A percentile compares a stretch with the other conserved stretches of the same genome.
Evolutionary conservation across 2,888 invertebrate genomes (phyloP).

Genomic region (Eupithecia dodoneata): DNA sequence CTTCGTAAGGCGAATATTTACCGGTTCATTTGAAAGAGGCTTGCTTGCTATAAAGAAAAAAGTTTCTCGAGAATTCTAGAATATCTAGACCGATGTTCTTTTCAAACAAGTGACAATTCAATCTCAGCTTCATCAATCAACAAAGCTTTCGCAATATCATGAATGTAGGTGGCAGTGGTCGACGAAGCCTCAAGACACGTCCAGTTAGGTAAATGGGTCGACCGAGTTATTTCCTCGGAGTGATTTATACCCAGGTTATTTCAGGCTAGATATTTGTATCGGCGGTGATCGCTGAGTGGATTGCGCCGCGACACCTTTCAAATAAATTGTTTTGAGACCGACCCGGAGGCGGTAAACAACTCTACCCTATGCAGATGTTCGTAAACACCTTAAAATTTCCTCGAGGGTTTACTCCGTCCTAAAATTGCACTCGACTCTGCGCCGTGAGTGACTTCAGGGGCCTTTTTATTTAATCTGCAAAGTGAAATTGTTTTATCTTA

Average conservation of each 20-base stretch:
- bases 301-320: conserved; percentile 82
- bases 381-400: conserved; percentile 68
- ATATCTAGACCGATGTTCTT: conserved; percentile 2
- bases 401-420: conserved; percentile 64
- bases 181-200: conserved; percentile 63
- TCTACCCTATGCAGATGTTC: conserved; percentile 77
- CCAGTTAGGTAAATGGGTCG: conserved; percentile 69
- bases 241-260: conserved; percentile 74
- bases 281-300: conserved; percentile 74
- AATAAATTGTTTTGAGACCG: conserved; percentile 82
- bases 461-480: conserved; percentile 68
- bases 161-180: conserved; percentile 48
- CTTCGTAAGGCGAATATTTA: conserved; percentile 18
- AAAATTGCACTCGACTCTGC: conserved; percentile 67
- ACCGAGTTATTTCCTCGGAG: conserved; percentile 67
- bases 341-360: conserved; percentile 75
- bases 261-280: conserved; percentile 68
- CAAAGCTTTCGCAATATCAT: conserved; percentile 60
- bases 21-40: conserved; percentile 11
- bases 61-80: neutral
- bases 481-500: conserved; percentile 63
- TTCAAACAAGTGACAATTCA: conserved; percentile 42
- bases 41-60: conserved; percentile 1
- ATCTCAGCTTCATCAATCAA: conserved; percentile 50
- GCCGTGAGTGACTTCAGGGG: conserved; percentile 61